Base-by-base conservation (phyloP, 2,797 vertebrate genomes). In the Sebastes vulpes region DNA sequence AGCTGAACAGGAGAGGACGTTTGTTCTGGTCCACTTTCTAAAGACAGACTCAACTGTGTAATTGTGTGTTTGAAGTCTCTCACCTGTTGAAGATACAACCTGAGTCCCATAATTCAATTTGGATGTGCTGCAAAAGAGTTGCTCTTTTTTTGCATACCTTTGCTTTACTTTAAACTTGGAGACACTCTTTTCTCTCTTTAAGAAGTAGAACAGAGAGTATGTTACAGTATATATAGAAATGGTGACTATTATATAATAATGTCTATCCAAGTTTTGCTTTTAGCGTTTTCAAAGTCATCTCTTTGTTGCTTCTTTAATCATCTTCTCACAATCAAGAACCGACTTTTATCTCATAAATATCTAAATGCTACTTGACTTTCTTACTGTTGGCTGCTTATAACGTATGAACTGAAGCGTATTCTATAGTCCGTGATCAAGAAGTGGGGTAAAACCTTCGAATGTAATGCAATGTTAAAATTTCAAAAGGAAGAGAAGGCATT, bases 41-140 rank as follows among this genome's bases (percentile, higher is more conserved):
- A 80, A 81, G 75, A 75, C 67, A 78, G 65, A 81, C 65, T 87
- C 61, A 46, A 48, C 61, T 65, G 67, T 77, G 73, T 85, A 86
- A 85, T 73, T 50, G 72, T 72, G 59, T 65, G 65, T 89, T 83
- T 89, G 84, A 86, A 82, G 73, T 89, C 61, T 35, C 32, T 72
- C 65, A 67, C 57, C 64, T 82, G 65, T 84, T 73, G 82, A 57
- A 80, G 65, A 80, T 75, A 75, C 69, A 85, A 65, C 75, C 73
- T 60, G 29, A 78, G 64, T 81, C 67, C 38, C 59, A 65, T 81
- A 82, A 86, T 71, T 82, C 46, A 79, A 60, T 81, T 77, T 78
- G 56, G 46, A 53, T 72, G 12, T 23, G n/a, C 75, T 46, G 18
- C 35, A 9, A 65, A 79, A 38, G 9, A 77, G 32, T 38, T 50